Base-by-base conservation (phyloP, 2,113 vertebrate genomes). In the Pelecanoides urinatrix region DNA sequence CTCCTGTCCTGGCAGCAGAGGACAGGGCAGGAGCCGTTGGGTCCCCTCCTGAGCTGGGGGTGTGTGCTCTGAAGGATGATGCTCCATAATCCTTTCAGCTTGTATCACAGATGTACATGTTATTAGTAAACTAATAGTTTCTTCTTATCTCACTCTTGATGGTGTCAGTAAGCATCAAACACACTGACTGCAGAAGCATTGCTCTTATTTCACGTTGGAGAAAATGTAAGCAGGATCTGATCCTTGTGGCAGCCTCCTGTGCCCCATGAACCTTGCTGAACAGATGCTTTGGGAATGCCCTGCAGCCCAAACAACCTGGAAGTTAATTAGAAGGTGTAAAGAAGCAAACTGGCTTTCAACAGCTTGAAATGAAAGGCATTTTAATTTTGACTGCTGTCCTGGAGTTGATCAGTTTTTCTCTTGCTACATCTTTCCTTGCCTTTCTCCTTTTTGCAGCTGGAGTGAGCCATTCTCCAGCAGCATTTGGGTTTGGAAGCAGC, bases 211-310 rank as follows among this genome's bases (percentile, higher is more conserved):
- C n/a, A 34, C 0, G 0, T 10, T 61, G 55, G 55, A 93, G 71
- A 77, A 90, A 94, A 72, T 9, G 18, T 2, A 84, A 85, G 79
- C 82, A 81, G 83, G 52, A 77, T 86, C 65, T 52, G 65, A 52
- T 81, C 50, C 86, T 65, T 70, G 13, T 52, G 76, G 49, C 50
- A 75, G 68, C 45, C 75, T 95, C 88, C 42, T 56, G 68, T 92
- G 86, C 61, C 63, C 77, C 45, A 18, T 59, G 73, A 91, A 94
- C 73, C 65, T 86, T 85, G 71, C 66, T 76, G 78, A 91, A 36
- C 84, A 90, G 83, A 93, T 90, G 86, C 88, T 95, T 78, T 86
- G 84, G 71, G 90, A 93, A 86, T 83, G 70, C 65, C 55, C 90
- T 58, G 61, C 70, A 93, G 68, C 91, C 61, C 84, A 85, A 49